phyloP scores from a whole-genome alignment of 2,888 invertebrate genomes.

The Heliconius erato region DNA sequence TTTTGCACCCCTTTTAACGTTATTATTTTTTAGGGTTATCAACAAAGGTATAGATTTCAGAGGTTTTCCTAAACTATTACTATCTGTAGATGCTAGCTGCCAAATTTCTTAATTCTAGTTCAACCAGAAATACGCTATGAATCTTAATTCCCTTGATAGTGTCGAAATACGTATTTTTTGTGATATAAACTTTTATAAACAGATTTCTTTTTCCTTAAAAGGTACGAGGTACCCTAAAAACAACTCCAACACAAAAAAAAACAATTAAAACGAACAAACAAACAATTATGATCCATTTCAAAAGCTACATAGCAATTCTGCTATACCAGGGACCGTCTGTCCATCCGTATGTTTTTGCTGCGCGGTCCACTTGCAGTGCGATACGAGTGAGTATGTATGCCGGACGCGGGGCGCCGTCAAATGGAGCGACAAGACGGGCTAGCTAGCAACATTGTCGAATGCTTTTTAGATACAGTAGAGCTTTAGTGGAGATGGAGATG shows the following conservation, averaged over 20 bases:
- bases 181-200: no score
- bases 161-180: no score
- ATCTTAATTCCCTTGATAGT: no score
- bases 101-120: no score
- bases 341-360: conserved; percentile 79
- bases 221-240: no score
- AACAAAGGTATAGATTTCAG: no score
- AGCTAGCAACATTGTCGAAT: conserved; percentile 37
- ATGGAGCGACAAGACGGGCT: conserved; percentile 72
- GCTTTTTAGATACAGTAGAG: conserved; percentile 25
- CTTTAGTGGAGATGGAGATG: not conserved
- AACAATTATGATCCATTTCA: conserved; percentile 28
- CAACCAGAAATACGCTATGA: no score
- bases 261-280: not conserved
- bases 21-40: no score
- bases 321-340: conserved; percentile 40
- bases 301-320: conserved; percentile 45
- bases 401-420: conserved; percentile 77
- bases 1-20: no score
- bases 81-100: no score
- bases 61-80: no score
- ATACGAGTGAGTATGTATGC: conserved; percentile 85
- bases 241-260: not conserved
- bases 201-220: no score
- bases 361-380: conserved; percentile 80